Evolutionary conservation across 2,113 vertebrate species (phyloP).

Genomic region (Sinocyclocheilus anshuiensis): DNA sequence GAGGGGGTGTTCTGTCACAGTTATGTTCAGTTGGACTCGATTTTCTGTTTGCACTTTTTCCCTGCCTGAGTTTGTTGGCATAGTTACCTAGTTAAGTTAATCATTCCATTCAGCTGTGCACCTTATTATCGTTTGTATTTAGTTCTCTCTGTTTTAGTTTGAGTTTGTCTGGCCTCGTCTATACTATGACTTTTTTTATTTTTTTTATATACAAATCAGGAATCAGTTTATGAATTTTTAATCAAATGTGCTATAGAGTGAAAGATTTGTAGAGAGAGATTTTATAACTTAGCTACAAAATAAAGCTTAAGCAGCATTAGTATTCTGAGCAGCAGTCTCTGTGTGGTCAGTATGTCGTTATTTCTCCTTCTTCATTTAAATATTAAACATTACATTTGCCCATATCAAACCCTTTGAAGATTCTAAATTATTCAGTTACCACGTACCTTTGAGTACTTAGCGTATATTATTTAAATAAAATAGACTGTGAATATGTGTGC

Average conservation of each 20-base stretch:
- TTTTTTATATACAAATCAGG: not conserved
- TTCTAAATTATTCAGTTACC: slow-evolving; percentile 11
- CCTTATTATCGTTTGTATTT: no score
- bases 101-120: no score
- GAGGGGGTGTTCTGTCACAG: no score
- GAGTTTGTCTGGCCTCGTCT: no score
- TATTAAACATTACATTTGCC: slow-evolving; percentile 21
- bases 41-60: no score
- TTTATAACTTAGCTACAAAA: not conserved
- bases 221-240: not conserved
- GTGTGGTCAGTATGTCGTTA: not conserved
- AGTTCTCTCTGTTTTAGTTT: no score
- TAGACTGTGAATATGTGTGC: not conserved
- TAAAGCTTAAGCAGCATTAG: not conserved
- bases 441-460: not conserved
- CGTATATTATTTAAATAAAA: not conserved
- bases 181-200: no score
- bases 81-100: no score
- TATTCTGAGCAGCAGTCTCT: not conserved
- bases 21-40: no score
- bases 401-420: not conserved
- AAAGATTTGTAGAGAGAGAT: not conserved
- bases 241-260: not conserved
- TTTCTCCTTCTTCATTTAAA: not conserved
- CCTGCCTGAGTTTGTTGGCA: no score